Base-by-base conservation (phyloP, 2,888 invertebrate species). In the Galeruca laticollis region DNA sequence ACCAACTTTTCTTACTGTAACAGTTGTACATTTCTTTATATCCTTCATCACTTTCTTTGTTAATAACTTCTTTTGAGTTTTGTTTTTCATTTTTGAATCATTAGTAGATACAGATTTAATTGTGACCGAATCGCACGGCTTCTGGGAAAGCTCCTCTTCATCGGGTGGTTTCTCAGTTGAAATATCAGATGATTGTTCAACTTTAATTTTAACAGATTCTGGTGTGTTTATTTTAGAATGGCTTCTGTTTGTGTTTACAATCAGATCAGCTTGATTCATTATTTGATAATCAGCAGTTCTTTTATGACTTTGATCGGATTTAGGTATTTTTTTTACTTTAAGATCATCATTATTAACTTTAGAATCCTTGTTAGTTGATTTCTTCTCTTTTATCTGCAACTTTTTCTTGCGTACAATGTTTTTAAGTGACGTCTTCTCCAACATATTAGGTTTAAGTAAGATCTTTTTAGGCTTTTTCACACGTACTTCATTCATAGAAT, bases 211-310 rank as follows among this genome's bases (percentile, higher is more conserved):
- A 26, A n/a, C 10, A 10, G 26, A 13, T 26, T 54, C 26, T n/a
- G 18, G 18, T 21, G 9, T 51, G 10, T 51, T 51, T 20, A 13
- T 51, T 52, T 52, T 52, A 21, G 31, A 31, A 21, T 26, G 54
- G 9, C 13, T 57, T 57, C 35, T 57, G 2, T 15, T 18, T n/a
- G 35, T 33, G 18, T 57, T 18, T n/a, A 31, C 56, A 10, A 57
- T 57, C 9, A 35, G 15, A 57, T 35, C 18, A 2, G 35, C 33
- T 35, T 57, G 56, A 15, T 35, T 57, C 6, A 15, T 54, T 54
- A 54, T 54, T 54, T 54, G 54, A 54, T 31, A 57, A 37, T 57
- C 56, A 5, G 56, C 56, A 6, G 31, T 31, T 52, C 5, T 21
- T 52, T 52, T 52, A 47, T 47, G 43, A 47, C 43, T 9, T 1